Conservation (phyloP, 2,888 invertebrate genomes). For the Cephonodes hylas region DNA sequence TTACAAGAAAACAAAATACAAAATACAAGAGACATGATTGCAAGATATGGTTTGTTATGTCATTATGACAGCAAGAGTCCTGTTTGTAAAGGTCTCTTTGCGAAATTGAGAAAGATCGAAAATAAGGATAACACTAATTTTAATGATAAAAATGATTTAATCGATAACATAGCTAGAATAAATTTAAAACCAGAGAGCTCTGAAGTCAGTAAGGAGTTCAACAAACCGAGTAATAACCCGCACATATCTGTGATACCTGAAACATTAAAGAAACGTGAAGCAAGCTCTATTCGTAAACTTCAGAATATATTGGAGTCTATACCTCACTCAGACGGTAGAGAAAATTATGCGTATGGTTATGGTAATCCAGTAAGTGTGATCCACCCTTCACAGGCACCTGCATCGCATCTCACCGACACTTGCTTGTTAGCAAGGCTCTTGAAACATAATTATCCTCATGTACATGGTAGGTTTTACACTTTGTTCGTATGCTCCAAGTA, state of each 20-base stretch:
- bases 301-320: conserved; percentile 29
- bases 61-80: conserved; percentile 47
- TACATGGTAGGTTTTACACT: conserved; percentile 39
- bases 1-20: conserved; percentile 40
- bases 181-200: conserved; percentile 14
- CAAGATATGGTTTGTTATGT: conserved; percentile 56
- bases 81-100: conserved; percentile 57
- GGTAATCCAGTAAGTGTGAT: conserved; percentile 22
- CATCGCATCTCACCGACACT: conserved; percentile 42
- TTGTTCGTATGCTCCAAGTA: conserved; percentile 9
- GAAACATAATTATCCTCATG: conserved; percentile 47
- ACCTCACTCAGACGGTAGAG: conserved; percentile 25
- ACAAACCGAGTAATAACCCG: not conserved
- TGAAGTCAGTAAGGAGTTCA: conserved; percentile 13
- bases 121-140: conserved; percentile 19
- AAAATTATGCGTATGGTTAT: conserved; percentile 22
- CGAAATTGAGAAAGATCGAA: conserved; percentile 46
- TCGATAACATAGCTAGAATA: conserved; percentile 19
- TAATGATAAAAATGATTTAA: conserved; percentile 10
- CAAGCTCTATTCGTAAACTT: conserved; percentile 20
- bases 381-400: conserved; percentile 29
- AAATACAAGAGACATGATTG: conserved; percentile 56
- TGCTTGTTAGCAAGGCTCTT: conserved; percentile 58
- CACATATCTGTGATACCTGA: not conserved
- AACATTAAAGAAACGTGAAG: conserved; percentile 9